Conservation (phyloP, 2,888 invertebrate genomes). For the Mesoligia furuncula region DNA sequence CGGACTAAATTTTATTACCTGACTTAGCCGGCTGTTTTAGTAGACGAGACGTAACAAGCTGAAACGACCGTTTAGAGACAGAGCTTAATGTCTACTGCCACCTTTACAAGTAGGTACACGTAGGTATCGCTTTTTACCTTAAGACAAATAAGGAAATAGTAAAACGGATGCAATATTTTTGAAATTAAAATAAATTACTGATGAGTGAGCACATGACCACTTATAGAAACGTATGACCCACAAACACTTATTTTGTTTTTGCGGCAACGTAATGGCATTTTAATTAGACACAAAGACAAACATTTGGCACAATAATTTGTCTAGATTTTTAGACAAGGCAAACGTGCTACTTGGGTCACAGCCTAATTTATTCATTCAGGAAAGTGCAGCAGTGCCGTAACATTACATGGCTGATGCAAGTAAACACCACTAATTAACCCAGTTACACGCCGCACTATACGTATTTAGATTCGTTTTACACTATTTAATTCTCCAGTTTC, state of each 20-base stretch:
- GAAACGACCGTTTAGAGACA: conserved; percentile 51
- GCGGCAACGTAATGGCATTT: conserved; percentile 10
- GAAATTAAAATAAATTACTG: neutral
- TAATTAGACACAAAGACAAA: conserved; percentile 29
- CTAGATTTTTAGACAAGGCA: conserved; percentile 43
- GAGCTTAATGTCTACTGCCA: conserved; percentile 26
- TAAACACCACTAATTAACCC: conserved; percentile 69
- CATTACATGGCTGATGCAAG: conserved; percentile 65
- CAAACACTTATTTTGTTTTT: conserved; percentile 2
- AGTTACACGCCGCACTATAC: conserved; percentile 61
- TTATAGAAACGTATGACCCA: neutral
- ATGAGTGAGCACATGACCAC: neutral
- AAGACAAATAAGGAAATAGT: neutral
- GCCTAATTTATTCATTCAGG: conserved; percentile 68
- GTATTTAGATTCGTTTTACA: conserved; percentile 58
- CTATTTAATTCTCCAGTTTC: conserved; percentile 55
- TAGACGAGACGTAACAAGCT: conserved; percentile 49
- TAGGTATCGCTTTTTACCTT: conserved; percentile 8
- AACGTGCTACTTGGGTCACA: conserved; percentile 50
- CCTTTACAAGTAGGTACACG: conserved; percentile 12
- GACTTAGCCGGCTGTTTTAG: conserved; percentile 52
- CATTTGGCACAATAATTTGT: conserved; percentile 35
- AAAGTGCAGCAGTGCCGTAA: conserved; percentile 65
- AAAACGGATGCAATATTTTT: neutral
- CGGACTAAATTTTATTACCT: conserved; percentile 61